These are phyloP conservation scores for Atrina japonica DNA, from an alignment of 2,888 invertebrate genomes.

Conservation along the genomic window DNA sequence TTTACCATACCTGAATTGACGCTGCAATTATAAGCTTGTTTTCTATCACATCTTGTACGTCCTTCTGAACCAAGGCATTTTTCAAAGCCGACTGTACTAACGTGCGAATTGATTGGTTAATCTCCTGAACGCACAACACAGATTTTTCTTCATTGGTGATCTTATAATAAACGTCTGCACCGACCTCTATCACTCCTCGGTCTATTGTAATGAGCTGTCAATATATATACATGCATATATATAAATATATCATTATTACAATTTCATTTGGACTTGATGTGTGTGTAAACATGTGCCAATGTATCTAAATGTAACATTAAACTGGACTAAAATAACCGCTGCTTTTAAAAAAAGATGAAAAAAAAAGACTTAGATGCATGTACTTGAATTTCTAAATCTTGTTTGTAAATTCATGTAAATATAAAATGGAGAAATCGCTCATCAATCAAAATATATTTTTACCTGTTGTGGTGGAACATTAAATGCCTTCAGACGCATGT, in stretches of 20 bases:
- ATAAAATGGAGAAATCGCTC: no score
- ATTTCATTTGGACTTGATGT: no score
- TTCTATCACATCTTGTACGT: conserved; percentile 71
- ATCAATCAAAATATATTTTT: no score
- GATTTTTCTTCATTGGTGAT: conserved; percentile 79
- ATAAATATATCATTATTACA: no score
- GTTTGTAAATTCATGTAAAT: no score
- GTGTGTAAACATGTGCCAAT: no score
- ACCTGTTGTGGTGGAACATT: conserved; percentile 82
- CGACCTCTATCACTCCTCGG: conserved; percentile 81
- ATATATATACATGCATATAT: no score
- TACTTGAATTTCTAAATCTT: no score
- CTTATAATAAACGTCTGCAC: conserved; percentile 80
- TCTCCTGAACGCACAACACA: conserved; percentile 79
- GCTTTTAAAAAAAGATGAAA: no score
- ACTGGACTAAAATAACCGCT: no score
- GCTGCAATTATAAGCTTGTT: conserved; percentile 60
- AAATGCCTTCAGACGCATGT: conserved; percentile 80
- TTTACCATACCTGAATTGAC: conserved; percentile 69
- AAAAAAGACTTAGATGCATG: no score
- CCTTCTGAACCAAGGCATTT: conserved; percentile 76
- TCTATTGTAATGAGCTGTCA: conserved; percentile 80
- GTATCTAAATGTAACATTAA: no score
- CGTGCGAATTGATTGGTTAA: conserved; percentile 78
- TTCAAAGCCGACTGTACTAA: conserved; percentile 80